Base-by-base conservation (phyloP, 1,140 invertebrate species). In the Solenopsis invicta region DNA sequence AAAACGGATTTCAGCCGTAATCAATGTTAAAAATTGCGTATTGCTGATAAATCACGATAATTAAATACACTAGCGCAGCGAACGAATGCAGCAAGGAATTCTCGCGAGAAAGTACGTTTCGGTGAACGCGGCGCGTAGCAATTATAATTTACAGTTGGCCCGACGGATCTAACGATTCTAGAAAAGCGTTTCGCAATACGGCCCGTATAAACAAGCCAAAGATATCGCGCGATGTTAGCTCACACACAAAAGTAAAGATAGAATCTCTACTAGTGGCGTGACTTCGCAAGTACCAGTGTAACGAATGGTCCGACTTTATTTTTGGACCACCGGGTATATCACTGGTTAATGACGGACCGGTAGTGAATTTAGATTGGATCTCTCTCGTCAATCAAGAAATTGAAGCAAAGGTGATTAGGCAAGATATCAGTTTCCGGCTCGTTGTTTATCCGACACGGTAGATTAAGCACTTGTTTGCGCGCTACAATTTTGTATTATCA, bases 131-230 rank as follows among this genome's bases (percentile, higher is more conserved):
- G n/a, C 16, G 54, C 9, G 18, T 24, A 34, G 61, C 71, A 89
- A 89, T 89, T 89, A 89, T 78, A 86, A 89, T 89, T 64, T 78
- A 48, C 62, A 52, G 59, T 50, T 84, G 56, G 59, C 45, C 72
- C 77, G 59, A 86, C 71, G 72, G 80, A 85, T 90, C 88, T 90
- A 87, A 90, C 61, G 86, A 87, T 90, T 80, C 85, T 61, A 71
- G 75, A 85, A 78, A 80, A 87, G 80, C 67, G 86, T 90, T 89
- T 87, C 86, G 89, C 86, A 90, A 90, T 71, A 71, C 45, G 56
- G n/a, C 16, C 37, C n/a, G 86, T 81, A 87, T 85, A 90, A 90
- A 90, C 88, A 90, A 90, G 89, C 89, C 89, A 90, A 90, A 90
- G 88, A 89, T 90, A 90, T 75, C 86, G 89, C 69, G 74, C 48